Percentiles rank a stretch among this genome's conserved stretches.
Evolutionary conservation across 2,797 vertebrate genomes (phyloP).

Genomic region (Helostoma temminkii): DNA sequence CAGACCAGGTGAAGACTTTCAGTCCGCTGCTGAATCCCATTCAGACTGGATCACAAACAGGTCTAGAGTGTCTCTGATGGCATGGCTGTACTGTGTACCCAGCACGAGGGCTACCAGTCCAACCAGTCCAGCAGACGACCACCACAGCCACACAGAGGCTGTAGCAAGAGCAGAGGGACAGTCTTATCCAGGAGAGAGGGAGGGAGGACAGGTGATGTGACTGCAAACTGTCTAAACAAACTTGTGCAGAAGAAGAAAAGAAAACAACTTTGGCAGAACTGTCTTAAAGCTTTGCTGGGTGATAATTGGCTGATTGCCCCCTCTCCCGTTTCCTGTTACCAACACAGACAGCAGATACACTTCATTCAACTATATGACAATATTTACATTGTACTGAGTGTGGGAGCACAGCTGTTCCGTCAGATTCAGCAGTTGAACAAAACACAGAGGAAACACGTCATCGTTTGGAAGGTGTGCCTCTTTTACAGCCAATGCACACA

Average conservation of each 20-base stretch:
- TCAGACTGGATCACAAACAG: too few relatives aligned
- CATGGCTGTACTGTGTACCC: slow-evolving; percentile 57
- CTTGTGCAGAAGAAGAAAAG: slow-evolving; percentile 38
- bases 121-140: slow-evolving; percentile 53
- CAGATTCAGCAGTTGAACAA: slow-evolving; percentile 35
- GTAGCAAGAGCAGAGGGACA: slow-evolving; percentile 27
- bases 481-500: not conserved
- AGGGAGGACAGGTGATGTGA: not conserved
- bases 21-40: slow-evolving; percentile 45
- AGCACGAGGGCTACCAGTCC: slow-evolving; percentile 63
- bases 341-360: slow-evolving; percentile 46
- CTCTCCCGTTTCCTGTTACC: slow-evolving; percentile 34
- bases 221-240: slow-evolving; percentile 24
- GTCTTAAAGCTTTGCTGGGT: slow-evolving; percentile 80
- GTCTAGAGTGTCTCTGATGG: too few relatives aligned
- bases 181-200: slow-evolving; percentile 18
- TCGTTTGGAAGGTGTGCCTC: slow-evolving; percentile 34
- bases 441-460: slow-evolving; percentile 36
- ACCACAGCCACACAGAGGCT: slow-evolving; percentile 28
- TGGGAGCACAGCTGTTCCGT: slow-evolving; percentile 56
- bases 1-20: slow-evolving; percentile 59
- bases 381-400: slow-evolving; percentile 64
- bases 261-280: slow-evolving; percentile 80
- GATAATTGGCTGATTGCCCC: slow-evolving; percentile 75
- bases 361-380: slow-evolving; percentile 62